Evolutionary conservation across 2,113 vertebrate species (phyloP).

Genomic region (Nymphicus hollandicus): DNA sequence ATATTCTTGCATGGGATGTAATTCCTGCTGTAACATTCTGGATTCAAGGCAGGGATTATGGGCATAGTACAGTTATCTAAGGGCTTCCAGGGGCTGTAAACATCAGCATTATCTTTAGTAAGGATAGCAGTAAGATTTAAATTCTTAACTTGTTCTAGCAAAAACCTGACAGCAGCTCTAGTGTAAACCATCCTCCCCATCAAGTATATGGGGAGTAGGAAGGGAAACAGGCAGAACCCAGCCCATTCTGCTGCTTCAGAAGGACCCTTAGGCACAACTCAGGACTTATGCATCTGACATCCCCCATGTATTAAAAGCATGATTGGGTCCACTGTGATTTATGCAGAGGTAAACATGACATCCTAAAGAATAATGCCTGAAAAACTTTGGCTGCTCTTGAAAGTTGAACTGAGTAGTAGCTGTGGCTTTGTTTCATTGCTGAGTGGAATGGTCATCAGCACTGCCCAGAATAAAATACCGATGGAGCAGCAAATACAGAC

Average conservation of each 20-base stretch:
- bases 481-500: background rate
- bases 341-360: background rate
- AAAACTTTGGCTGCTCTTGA: background rate
- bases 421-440: background rate
- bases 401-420: background rate
- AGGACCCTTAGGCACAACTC: background rate
- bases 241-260: background rate
- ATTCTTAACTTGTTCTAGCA: background rate
- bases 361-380: background rate
- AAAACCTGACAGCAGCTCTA: background rate
- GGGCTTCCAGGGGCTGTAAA: background rate
- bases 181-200: background rate
- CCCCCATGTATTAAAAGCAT: background rate
- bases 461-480: background rate
- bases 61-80: background rate
- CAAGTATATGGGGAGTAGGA: fast-evolving
- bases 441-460: background rate
- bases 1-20: background rate
- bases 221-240: background rate
- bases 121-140: background rate
- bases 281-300: background rate
- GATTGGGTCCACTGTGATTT: background rate
- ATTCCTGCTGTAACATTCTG: background rate
- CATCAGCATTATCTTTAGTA: background rate
- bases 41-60: background rate